Conservation (phyloP, 2,113 vertebrate species). For the Bubalus kerabau region DNA sequence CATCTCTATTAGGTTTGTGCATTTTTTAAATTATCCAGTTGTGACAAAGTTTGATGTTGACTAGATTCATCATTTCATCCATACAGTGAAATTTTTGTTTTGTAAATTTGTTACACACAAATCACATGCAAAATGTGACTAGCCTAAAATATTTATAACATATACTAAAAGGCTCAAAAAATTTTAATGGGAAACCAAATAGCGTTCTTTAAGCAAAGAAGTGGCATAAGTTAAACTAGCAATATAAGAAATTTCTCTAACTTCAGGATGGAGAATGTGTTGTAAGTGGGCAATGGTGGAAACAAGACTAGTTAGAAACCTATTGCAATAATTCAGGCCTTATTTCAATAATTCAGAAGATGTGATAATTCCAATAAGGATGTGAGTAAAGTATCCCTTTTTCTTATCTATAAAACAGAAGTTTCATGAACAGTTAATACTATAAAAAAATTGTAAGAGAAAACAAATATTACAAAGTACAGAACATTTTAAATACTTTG, state of each 20-base stretch:
- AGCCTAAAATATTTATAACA: conserved; percentile 76
- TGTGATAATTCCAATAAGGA: background rate
- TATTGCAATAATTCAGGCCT: background rate
- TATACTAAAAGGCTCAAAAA: background rate
- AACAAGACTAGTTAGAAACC: background rate
- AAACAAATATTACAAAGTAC: background rate
- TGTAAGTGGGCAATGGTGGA: background rate
- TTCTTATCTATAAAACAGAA: background rate
- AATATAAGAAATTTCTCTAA: background rate
- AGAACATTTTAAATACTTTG: background rate
- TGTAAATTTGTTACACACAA: conserved; percentile 74
- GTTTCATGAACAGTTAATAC: background rate
- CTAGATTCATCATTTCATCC: conserved; percentile 72
- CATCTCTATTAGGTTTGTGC: background rate
- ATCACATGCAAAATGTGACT: conserved; percentile 62
- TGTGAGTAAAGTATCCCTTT: background rate
- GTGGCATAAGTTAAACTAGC: background rate
- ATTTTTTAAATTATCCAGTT: background rate
- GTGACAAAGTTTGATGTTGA: conserved; percentile 73
- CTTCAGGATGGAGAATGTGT: background rate
- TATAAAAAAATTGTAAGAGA: background rate
- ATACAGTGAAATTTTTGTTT: conserved; percentile 72
- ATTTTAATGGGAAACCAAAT: background rate
- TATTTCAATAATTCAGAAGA: background rate
- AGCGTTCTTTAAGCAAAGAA: background rate